Evolutionary conservation across 2,797 vertebrate genomes (phyloP), one percentile per base, ranked within the genome.

Genomic region (Molossus alvarezi): DNA sequence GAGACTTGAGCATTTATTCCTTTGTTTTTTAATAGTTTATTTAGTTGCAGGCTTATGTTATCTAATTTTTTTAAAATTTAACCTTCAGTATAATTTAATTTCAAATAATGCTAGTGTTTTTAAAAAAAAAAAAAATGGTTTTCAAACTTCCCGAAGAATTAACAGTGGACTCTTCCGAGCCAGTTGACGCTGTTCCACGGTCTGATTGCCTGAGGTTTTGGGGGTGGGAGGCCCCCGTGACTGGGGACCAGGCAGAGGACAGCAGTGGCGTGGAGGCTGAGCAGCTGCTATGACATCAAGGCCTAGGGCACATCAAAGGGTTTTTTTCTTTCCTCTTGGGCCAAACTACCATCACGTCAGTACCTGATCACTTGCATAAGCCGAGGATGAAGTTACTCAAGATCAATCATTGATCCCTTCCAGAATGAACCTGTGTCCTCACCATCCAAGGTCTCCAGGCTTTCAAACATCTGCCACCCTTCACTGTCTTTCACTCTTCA

Each of bases 271-370:
- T n/a, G 55, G 69, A 45, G 41, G 25, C 48, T 15, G 27, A 71
- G 25, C 55, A 55, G 41, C 71, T 69, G 76, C 57, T 51, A 5
- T 9, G 21, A 25, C 15, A 9, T 33, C 41, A 5, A 81, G 85
- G 69, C 45, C 58, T 11, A 21, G 83, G 18, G 27, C 57, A 95
- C 90, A 77, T 94, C 94, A 92, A 93, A 96, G 72, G 51, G 17
- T 0, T 58, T 79, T 80, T 79, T 72, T 77, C 57, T 90, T 17
- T 92, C 57, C 88, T 67, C 57, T 83, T 11, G 1, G 67, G 57
- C 9, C 77, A 91, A 94, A 57, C 64, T 18, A 1, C 58, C 17
- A 13, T 87, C 10, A 53, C 7, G 3, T 91, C 76, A 93, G 75
- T 27, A 2, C 55, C 60, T 29, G n/a, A 12, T 17, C 53, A 15